A percentile compares a stretch with the other conserved stretches of the same genome.
Evolutionary conservation across 2,888 invertebrate genomes (phyloP).

Genomic region (Cheilosia urbana): DNA sequence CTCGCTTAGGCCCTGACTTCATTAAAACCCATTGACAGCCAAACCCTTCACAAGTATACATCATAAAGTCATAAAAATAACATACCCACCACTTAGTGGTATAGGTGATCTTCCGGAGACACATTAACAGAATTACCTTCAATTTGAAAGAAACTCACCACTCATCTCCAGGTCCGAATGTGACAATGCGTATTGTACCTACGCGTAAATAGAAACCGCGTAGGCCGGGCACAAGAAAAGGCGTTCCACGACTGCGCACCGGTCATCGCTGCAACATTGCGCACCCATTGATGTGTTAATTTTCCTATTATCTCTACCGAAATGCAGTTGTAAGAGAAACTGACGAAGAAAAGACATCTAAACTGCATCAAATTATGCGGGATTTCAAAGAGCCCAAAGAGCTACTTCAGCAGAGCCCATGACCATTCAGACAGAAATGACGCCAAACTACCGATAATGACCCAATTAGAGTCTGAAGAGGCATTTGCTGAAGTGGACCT

Average conservation of each 20-base stretch:
- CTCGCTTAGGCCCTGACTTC: background rate
- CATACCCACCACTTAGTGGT: constrained; percentile 42
- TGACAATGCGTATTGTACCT: background rate
- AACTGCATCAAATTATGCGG: constrained; percentile 52
- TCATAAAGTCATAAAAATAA: constrained; percentile 25
- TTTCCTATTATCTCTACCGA: constrained; percentile 56
- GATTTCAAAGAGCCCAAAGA: constrained; percentile 9
- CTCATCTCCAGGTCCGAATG: constrained; percentile 5
- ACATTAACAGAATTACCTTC: constrained; percentile 48
- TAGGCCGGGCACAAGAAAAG: constrained; percentile 37
- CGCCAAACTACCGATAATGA: constrained; percentile 70
- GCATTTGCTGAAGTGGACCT: constrained; percentile 9
- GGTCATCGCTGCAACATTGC: constrained; percentile 10
- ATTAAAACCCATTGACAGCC: background rate
- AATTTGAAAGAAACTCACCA: constrained; percentile 34
- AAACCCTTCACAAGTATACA: constrained; percentile 12
- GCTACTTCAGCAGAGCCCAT: constrained; percentile 41
- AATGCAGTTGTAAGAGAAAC: constrained; percentile 46
- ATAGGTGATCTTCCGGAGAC: constrained; percentile 34
- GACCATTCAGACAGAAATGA: constrained; percentile 41
- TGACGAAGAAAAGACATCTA: constrained; percentile 26
- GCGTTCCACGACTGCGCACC: constrained; percentile 19
- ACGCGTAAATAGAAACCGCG: background rate
- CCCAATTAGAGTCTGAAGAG: constrained; percentile 68
- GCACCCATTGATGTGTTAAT: constrained; percentile 69